Evolutionary conservation across 2,113 vertebrate species (phyloP).

Genomic region (Atrichornis clamosus): DNA sequence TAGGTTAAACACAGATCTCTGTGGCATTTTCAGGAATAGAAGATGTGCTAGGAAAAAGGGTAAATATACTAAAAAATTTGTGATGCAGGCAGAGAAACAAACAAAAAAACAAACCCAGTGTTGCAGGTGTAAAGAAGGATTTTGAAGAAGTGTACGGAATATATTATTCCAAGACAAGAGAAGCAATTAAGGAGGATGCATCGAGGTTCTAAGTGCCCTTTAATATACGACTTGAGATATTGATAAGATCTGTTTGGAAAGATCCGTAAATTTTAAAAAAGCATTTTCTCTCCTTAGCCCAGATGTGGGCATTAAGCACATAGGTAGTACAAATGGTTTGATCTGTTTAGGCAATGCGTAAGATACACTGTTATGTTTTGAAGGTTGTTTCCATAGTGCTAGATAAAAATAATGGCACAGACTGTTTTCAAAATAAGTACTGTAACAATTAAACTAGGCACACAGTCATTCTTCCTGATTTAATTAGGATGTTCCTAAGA

Average conservation of each 20-base stretch:
- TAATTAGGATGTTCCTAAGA: neutral
- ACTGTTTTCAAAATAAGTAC: slow-evolving; percentile 23
- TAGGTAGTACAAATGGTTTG: neutral
- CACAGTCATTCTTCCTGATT: neutral
- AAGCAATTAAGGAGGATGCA: neutral
- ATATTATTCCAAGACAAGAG: neutral
- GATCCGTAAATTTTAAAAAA: neutral
- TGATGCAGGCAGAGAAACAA: neutral
- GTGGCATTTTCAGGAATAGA: neutral
- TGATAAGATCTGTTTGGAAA: neutral
- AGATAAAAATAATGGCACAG: slow-evolving; percentile 8
- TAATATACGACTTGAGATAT: neutral
- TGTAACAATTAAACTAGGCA: neutral
- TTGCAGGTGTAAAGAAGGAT: neutral
- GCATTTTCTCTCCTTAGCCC: neutral
- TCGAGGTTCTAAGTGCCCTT: neutral
- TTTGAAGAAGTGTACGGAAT: neutral
- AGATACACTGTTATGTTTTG: neutral
- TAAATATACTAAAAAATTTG: neutral
- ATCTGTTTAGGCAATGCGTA: neutral
- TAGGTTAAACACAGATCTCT: neutral
- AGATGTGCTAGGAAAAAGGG: neutral
- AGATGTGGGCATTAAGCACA: neutral
- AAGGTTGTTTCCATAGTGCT: slow-evolving; percentile 2
- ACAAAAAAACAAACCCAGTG: neutral